Evolutionary conservation across 2,797 vertebrate genomes (phyloP).

Genomic region (Cossypha niveicapilla): DNA sequence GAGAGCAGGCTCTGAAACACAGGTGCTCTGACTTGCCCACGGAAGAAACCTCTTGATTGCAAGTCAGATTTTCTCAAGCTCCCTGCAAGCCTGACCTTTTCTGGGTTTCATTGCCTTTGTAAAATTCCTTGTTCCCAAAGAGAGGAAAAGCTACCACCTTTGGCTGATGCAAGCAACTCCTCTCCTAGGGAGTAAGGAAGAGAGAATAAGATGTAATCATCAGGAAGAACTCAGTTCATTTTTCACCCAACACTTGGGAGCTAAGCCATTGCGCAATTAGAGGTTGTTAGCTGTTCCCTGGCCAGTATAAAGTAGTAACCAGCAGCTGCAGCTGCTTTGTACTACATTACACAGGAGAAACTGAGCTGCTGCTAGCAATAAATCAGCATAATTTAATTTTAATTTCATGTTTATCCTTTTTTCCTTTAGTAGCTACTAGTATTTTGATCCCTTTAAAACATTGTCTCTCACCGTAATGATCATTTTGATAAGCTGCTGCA

Average conservation of each 20-base stretch:
- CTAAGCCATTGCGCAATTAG: neutral
- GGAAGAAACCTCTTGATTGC: neutral
- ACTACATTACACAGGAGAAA: neutral
- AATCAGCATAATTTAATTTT: neutral
- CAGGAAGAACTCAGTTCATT: neutral
- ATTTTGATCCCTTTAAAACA: neutral
- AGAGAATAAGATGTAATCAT: neutral
- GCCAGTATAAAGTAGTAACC: neutral
- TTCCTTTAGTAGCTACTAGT: neutral
- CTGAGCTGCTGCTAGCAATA: neutral
- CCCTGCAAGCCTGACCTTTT: constrained; percentile 4
- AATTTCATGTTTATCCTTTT: neutral
- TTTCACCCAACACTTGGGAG: neutral
- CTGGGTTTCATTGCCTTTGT: neutral
- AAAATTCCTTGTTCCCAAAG: neutral
- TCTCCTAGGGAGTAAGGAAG: neutral
- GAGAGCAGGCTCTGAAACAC: neutral
- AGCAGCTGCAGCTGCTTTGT: neutral
- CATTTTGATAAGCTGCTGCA: neutral
- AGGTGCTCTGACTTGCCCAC: neutral
- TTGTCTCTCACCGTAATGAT: neutral
- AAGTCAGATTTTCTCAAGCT: neutral
- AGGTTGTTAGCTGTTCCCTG: neutral
- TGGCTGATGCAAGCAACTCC: neutral
- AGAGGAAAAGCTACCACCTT: neutral